phyloP scores from a whole-genome alignment of 2,888 invertebrate species.

The Netelia inedita region DNA sequence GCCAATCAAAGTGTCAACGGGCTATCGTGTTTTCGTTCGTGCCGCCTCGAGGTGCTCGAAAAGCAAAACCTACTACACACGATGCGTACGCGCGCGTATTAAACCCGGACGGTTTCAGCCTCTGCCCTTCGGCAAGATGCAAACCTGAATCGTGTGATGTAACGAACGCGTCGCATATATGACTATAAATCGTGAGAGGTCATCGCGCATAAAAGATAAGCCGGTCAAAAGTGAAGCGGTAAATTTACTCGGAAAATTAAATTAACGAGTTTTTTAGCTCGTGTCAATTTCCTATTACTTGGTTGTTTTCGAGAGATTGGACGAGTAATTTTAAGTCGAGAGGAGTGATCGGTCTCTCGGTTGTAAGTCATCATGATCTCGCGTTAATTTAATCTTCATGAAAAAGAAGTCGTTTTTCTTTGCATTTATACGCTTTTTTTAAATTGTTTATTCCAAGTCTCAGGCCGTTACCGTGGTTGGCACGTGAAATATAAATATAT shows the following conservation, averaged over 20 bases:
- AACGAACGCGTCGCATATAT: slow-evolving; percentile 50
- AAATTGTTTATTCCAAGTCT: neutral
- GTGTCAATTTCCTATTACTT: no score
- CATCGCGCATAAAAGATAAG: slow-evolving; percentile 28
- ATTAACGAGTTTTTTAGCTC: no score
- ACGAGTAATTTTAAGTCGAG: no score
- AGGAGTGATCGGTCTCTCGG: no score
- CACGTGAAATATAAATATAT: slow-evolving; percentile 21
- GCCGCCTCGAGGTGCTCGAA: slow-evolving; percentile 46
- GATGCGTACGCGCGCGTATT: neutral
- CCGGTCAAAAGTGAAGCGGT: slow-evolving; percentile 5
- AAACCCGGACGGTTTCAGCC: neutral
- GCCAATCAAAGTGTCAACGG: slow-evolving; percentile 81
- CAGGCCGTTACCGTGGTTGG: neutral
- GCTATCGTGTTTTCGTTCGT: slow-evolving; percentile 71
- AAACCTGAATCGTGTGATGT: slow-evolving; percentile 50
- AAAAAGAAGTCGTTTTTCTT: neutral
- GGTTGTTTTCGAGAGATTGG: no score
- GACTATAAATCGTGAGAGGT: slow-evolving; percentile 23
- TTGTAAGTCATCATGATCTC: no score
- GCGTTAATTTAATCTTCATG: no score
- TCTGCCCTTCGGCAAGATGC: slow-evolving; percentile 46
- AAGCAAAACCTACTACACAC: neutral
- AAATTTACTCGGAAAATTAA: slow-evolving; percentile 14
- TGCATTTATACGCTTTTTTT: neutral